These are phyloP conservation scores for Neelides folsomi DNA, from an alignment of 2,888 invertebrate species.

Conservation along the genomic window DNA sequence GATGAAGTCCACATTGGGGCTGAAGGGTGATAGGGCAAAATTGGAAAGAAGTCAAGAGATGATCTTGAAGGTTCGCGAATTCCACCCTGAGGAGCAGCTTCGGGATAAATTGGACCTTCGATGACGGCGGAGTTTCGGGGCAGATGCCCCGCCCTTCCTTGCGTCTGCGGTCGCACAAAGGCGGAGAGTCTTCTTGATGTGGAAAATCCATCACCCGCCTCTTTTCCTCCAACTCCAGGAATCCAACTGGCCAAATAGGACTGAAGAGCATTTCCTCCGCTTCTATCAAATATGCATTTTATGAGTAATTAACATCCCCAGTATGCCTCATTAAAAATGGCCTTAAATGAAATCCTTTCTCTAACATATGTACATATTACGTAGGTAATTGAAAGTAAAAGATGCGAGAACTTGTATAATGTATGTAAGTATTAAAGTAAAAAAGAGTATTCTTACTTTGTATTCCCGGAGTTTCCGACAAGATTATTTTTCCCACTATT, in stretches of 20 bases:
- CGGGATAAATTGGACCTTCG: background rate
- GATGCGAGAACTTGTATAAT: too few relatives aligned
- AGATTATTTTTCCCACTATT: background rate
- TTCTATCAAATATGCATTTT: constrained; percentile 17
- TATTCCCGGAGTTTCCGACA: too few relatives aligned
- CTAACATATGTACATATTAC: too few relatives aligned
- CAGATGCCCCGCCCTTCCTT: background rate
- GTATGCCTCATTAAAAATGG: too few relatives aligned
- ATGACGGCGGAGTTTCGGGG: background rate
- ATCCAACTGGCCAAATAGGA: constrained; percentile 30
- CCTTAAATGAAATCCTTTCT: too few relatives aligned
- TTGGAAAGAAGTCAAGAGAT: constrained; percentile 12
- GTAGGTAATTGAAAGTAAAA: background rate
- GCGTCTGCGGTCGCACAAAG: constrained; percentile 26
- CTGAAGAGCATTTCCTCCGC: constrained; percentile 30
- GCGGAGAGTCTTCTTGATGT: constrained; percentile 24
- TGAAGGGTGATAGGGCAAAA: constrained; percentile 29
- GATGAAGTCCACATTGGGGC: constrained; percentile 31
- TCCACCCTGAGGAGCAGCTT: background rate
- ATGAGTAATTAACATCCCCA: too few relatives aligned
- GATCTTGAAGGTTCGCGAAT: background rate
- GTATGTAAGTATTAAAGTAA: too few relatives aligned
- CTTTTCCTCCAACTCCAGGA: constrained; percentile 7
- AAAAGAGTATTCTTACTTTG: too few relatives aligned
- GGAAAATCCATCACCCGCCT: constrained; percentile 3